Evolutionary conservation across 2,888 invertebrate species (phyloP).

Genomic region (Lamellibrachia satsuma): DNA sequence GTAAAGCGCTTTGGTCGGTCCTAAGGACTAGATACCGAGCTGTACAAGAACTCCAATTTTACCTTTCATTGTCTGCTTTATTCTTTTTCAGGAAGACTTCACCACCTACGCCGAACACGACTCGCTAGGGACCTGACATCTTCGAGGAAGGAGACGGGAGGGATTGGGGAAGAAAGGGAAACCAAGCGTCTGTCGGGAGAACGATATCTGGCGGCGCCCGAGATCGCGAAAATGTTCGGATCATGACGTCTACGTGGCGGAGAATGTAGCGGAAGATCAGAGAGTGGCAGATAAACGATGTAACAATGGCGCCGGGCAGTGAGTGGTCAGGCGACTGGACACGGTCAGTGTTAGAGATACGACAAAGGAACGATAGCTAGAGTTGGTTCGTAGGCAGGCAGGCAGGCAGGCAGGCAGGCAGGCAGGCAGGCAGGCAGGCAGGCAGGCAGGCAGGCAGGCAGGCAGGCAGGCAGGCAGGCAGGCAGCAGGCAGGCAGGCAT

Average conservation of each 20-base stretch:
- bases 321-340: neutral
- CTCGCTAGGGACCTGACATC: too few relatives aligned
- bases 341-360: neutral
- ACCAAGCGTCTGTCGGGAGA: neutral
- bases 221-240: neutral
- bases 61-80: too few relatives aligned
- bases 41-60: too few relatives aligned
- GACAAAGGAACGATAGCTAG: neutral
- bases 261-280: neutral
- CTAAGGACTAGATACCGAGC: too few relatives aligned
- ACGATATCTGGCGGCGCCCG: neutral
- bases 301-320: slow-evolving; percentile 11
- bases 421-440: neutral
- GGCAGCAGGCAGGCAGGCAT: neutral
- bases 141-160: neutral
- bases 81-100: too few relatives aligned
- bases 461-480: neutral
- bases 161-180: neutral
- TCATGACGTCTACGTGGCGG: neutral
- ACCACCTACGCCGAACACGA: too few relatives aligned
- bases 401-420: neutral
- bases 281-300: neutral
- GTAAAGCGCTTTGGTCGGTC: too few relatives aligned
- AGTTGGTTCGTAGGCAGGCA: neutral
- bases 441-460: neutral